Conservation (phyloP, 1,140 invertebrate species). For the Drosophila kohkoa region DNA sequence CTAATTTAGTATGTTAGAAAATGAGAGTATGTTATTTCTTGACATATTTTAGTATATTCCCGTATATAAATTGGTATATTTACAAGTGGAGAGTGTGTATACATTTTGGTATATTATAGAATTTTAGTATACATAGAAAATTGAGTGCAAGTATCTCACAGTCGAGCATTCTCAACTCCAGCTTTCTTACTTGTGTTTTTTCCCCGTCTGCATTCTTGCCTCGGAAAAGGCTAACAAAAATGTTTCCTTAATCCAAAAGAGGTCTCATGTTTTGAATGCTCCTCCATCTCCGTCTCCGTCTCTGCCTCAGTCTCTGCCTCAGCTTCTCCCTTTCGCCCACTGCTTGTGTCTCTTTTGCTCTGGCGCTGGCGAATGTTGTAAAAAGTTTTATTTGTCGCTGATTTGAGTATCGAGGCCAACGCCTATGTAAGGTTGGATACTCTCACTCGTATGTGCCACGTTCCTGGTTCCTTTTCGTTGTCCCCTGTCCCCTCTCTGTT, state of each 20-base stretch:
- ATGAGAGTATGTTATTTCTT: too few relatives aligned
- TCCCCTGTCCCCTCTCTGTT: not conserved
- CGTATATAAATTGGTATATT: too few relatives aligned
- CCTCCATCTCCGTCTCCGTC: not conserved
- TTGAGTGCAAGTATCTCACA: too few relatives aligned
- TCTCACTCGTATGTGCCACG: slow-evolving; percentile 23
- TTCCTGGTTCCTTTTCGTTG: slow-evolving; percentile 22
- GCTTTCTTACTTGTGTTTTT: too few relatives aligned
- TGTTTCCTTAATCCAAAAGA: slow-evolving; percentile 60
- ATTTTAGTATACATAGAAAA: too few relatives aligned
- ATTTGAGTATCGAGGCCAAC: slow-evolving; percentile 68
- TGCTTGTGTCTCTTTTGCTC: slow-evolving; percentile 5
- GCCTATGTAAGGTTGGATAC: slow-evolving; percentile 43
- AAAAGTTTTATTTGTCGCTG: slow-evolving; percentile 70
- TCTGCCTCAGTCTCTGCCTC: not conserved
- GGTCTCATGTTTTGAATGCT: slow-evolving; percentile 52
- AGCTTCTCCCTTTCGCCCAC: not conserved
- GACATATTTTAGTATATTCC: too few relatives aligned
- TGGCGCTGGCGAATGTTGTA: slow-evolving; percentile 49
- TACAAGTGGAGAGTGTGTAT: too few relatives aligned
- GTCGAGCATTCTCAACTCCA: too few relatives aligned
- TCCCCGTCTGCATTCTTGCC: not conserved
- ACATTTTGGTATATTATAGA: too few relatives aligned
- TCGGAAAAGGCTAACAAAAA: slow-evolving; percentile 40
- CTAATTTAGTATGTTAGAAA: too few relatives aligned